Conservation (phyloP, 2,888 invertebrate species). For the Cyclophora albipunctata region DNA sequence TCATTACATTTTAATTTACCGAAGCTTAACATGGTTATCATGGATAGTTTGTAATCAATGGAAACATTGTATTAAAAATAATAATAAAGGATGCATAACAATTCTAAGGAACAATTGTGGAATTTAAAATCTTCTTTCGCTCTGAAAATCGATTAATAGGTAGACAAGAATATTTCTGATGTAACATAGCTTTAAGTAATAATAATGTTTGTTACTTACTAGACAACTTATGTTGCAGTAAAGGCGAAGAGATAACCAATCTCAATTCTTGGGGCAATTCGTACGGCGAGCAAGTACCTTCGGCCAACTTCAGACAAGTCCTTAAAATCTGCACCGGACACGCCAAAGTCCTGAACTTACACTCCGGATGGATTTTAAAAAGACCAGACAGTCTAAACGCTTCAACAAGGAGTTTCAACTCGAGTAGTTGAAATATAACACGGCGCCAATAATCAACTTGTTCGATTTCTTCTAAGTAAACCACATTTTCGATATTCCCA, state of each 20-base stretch:
- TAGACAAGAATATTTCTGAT: neutral
- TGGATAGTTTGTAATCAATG: too few species aligned
- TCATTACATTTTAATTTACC: too few species aligned
- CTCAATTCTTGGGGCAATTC: constrained; percentile 80
- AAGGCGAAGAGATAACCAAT: constrained; percentile 65
- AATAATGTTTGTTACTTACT: constrained; percentile 31
- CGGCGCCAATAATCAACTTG: constrained; percentile 58
- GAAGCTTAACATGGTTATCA: too few species aligned
- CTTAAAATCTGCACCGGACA: constrained; percentile 75
- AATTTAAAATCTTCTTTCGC: too few species aligned
- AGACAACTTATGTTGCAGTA: constrained; percentile 50
- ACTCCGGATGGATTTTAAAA: constrained; percentile 65
- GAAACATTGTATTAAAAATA: too few species aligned
- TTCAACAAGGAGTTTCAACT: constrained; percentile 73
- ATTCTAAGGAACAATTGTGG: too few species aligned
- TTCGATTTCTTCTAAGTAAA: constrained; percentile 51
- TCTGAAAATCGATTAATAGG: too few species aligned
- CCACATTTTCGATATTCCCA: constrained; percentile 54
- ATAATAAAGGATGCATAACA: too few species aligned
- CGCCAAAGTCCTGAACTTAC: constrained; percentile 43
- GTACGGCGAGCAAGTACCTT: constrained; percentile 76
- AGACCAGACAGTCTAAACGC: constrained; percentile 76
- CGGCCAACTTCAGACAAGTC: constrained; percentile 78
- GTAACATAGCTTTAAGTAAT: neutral
- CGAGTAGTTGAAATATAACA: constrained; percentile 72